Evolutionary conservation across 2,113 vertebrate genomes (phyloP).

Genomic region (Lathamus discolor): DNA sequence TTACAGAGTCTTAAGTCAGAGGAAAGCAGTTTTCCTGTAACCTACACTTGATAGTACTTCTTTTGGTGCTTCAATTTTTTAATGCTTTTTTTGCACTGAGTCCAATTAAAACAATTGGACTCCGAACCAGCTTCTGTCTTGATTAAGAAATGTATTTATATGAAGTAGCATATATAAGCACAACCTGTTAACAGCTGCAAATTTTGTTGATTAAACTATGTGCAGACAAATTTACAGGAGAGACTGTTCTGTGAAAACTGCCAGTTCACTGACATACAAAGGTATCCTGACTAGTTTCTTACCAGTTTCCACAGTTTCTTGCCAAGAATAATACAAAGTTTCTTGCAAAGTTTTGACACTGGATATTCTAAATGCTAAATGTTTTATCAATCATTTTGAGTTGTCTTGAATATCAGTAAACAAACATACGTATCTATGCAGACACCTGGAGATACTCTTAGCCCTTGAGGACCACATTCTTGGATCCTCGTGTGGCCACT

Average conservation of each 20-base stretch:
- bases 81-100: neutral
- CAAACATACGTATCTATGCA: neutral
- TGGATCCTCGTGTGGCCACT: neutral
- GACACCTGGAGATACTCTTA: neutral
- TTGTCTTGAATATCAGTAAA: conserved; percentile 37
- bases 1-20: neutral
- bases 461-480: neutral
- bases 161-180: conserved; percentile 7
- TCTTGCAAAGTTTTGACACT: neutral
- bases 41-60: neutral
- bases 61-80: conserved; percentile 34
- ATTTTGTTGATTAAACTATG: conserved; percentile 67
- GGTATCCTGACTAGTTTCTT: conserved; percentile 57
- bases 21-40: conserved; percentile 36
- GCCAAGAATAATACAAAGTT: conserved; percentile 61
- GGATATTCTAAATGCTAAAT: conserved; percentile 18
- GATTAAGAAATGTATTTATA: conserved; percentile 62
- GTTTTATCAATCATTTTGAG: conserved; percentile 37
- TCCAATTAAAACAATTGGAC: conserved; percentile 45
- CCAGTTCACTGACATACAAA: conserved; percentile 39
- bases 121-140: conserved; percentile 32
- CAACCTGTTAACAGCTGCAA: conserved; percentile 64
- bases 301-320: conserved; percentile 36
- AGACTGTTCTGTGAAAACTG: conserved; percentile 53
- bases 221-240: conserved; percentile 67